Percentiles rank a stretch among this genome's conserved stretches.
These are phyloP conservation scores for Patella depressa DNA, from an alignment of 2,888 invertebrate species.

Conservation along the genomic window DNA sequence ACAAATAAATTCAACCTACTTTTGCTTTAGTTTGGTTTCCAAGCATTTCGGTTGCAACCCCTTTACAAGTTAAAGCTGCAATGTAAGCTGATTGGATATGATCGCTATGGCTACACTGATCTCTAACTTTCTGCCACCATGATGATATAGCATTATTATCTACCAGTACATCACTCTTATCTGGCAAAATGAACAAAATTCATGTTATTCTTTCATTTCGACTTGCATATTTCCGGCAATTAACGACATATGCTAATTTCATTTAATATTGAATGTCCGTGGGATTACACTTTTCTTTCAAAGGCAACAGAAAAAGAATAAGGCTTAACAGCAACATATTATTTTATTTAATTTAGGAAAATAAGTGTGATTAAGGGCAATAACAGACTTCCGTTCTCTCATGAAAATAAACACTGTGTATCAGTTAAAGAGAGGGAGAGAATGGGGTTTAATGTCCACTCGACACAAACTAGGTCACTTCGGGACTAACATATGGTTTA, in stretches of 20 bases:
- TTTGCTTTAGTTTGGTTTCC: slow-evolving; percentile 46
- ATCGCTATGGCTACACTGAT: slow-evolving; percentile 80
- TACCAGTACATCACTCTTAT: slow-evolving; percentile 75
- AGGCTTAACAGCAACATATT: not conserved
- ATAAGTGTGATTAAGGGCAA: too few species aligned
- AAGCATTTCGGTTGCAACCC: slow-evolving; percentile 74
- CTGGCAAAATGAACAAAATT: slow-evolving; percentile 44
- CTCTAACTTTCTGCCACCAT: slow-evolving; percentile 88
- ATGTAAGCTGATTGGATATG: slow-evolving; percentile 85
- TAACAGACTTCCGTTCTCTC: too few species aligned
- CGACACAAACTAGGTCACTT: too few species aligned
- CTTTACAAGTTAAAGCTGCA: slow-evolving; percentile 86
- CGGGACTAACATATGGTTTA: too few species aligned
- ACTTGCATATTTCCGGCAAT: too few species aligned
- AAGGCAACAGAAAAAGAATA: not conserved
- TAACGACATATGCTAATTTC: too few species aligned
- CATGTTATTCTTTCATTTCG: not conserved
- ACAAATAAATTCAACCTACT: slow-evolving; percentile 25
- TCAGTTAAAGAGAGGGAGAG: too few species aligned
- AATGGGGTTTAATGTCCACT: too few species aligned
- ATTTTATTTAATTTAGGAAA: not conserved
- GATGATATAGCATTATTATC: slow-evolving; percentile 81
- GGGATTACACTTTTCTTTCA: too few species aligned
- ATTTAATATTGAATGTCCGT: too few species aligned
- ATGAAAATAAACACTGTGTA: too few species aligned